Conservation (phyloP, 2,113 vertebrate species). For the Syngnathoides biaculeatus region DNA sequence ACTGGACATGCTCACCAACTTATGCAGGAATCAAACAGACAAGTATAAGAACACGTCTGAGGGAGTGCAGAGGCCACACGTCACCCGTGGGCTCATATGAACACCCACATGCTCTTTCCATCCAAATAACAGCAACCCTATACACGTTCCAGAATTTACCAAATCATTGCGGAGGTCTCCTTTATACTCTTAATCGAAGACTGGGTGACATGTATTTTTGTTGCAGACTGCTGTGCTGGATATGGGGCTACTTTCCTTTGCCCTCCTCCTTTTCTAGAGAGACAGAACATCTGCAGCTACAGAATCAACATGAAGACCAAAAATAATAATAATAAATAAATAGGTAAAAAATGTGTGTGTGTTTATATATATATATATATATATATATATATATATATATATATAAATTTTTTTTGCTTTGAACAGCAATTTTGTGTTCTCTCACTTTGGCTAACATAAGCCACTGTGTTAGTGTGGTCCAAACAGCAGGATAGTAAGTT, state of each 20-base stretch:
- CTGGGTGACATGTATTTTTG: conserved; percentile 18
- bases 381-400: no score
- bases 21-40: conserved; percentile 16
- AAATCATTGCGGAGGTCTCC: conserved; percentile 39
- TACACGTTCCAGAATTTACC: conserved; percentile 44
- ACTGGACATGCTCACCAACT: conserved; percentile 22
- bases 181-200: conserved; percentile 21
- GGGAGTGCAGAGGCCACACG: conserved; percentile 23
- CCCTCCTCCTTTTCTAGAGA: conserved; percentile 3
- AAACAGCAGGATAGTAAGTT: neutral
- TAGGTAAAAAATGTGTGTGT: no score
- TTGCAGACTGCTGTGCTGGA: conserved; percentile 11
- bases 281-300: conserved; percentile 19
- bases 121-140: conserved; percentile 49
- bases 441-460: conserved; percentile 7
- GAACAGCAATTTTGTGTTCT: conserved; percentile 23
- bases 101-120: conserved; percentile 55
- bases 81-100: conserved; percentile 53
- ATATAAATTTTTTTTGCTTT: no score
- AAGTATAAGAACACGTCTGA: conserved; percentile 3
- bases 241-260: neutral
- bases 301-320: conserved; percentile 20
- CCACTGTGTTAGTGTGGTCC: neutral
- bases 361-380: no score
- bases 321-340: neutral